A percentile compares a stretch with the other conserved stretches of the same genome.
Evolutionary conservation across 2,888 invertebrate species (phyloP).

Genomic region (Drosophila flavopinicola): DNA sequence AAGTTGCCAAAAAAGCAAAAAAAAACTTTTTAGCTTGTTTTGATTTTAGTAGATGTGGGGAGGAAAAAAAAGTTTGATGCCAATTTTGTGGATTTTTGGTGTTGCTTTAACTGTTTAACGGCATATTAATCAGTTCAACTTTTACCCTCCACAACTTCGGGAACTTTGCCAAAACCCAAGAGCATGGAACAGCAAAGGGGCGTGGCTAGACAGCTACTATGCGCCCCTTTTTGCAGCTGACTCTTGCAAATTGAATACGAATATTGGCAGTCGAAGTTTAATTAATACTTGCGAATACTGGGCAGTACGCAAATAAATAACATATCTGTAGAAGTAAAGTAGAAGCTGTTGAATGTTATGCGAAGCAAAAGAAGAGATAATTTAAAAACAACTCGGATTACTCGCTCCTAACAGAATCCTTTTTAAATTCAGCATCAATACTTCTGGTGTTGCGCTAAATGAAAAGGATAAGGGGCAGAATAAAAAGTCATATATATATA

Average conservation of each 20-base stretch:
- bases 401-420: too few species aligned
- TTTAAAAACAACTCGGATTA: too few species aligned
- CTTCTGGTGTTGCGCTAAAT: too few species aligned
- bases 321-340: background rate
- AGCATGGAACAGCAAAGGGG: slow-evolving; percentile 55
- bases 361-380: too few species aligned
- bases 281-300: background rate
- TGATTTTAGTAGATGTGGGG: slow-evolving; percentile 24
- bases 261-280: background rate
- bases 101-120: slow-evolving; percentile 63
- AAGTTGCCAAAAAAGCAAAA: slow-evolving; percentile 42
- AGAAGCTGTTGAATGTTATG: too few species aligned
- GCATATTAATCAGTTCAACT: slow-evolving; percentile 72
- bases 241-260: slow-evolving; percentile 18
- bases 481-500: too few species aligned
- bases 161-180: slow-evolving; percentile 47
- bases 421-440: too few species aligned
- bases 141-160: slow-evolving; percentile 15
- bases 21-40: slow-evolving; percentile 48
- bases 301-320: too few species aligned
- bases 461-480: too few species aligned
- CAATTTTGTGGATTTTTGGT: slow-evolving; percentile 50
- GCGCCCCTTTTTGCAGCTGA: slow-evolving; percentile 30
- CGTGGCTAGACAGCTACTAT: slow-evolving; percentile 46
- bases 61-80: background rate